These are phyloP conservation scores for Ellobium chinense DNA, from an alignment of 2,888 invertebrate genomes.

Conservation along the genomic window DNA sequence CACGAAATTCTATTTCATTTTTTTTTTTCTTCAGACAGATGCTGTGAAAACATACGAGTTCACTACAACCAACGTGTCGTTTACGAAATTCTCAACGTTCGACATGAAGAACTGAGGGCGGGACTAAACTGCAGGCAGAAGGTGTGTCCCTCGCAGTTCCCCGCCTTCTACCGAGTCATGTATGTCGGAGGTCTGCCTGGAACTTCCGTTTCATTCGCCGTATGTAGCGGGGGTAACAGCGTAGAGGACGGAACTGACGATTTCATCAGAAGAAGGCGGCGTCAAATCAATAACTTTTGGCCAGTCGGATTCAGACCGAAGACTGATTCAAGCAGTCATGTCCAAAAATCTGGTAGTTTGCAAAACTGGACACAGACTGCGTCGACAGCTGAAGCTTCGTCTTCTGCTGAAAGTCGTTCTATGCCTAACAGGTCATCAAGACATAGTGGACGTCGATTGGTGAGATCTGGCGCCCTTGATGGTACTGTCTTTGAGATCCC, in stretches of 20 bases:
- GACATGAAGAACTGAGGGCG: not conserved
- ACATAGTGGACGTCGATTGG: no score
- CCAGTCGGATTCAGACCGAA: no score
- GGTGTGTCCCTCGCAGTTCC: constrained; percentile 5
- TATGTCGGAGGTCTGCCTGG: constrained; percentile 10
- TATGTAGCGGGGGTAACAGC: not conserved
- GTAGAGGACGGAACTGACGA: not conserved
- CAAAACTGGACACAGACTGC: no score
- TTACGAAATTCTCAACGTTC: not conserved
- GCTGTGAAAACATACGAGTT: constrained; percentile 1
- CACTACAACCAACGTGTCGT: constrained; percentile 1
- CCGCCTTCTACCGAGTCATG: constrained; percentile 13
- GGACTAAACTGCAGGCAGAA: not conserved
- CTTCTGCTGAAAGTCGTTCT: no score
- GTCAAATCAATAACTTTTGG: no score
- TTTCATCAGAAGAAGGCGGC: no score
- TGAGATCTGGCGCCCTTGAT: no score
- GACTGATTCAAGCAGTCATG: no score
- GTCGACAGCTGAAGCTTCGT: no score
- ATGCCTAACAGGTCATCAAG: no score
- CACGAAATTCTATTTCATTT: not conserved
- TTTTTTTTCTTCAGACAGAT: not conserved
- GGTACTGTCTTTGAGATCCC: constrained; percentile 1
- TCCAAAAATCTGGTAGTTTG: no score
- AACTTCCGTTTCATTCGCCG: constrained; percentile 6